Percentiles rank a stretch among this genome's conserved stretches.
phyloP scores from a whole-genome alignment of 2,113 vertebrate species.

The Corythaeola cristata region DNA sequence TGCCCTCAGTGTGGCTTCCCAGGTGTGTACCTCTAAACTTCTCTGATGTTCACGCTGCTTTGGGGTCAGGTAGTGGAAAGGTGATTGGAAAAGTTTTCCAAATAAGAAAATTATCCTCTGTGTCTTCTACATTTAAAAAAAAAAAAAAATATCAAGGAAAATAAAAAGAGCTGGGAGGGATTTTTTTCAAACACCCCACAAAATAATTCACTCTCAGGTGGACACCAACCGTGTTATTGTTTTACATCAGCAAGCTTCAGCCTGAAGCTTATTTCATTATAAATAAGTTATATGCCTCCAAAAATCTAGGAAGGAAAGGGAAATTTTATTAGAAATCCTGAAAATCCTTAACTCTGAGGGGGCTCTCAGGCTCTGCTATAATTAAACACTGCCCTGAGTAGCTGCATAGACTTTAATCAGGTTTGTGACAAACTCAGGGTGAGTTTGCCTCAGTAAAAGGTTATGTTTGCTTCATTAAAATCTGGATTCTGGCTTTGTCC shows the following conservation, averaged over 20 bases:
- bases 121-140: neutral
- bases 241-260: neutral
- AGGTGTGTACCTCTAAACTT: neutral
- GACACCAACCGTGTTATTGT: rapidly evolving
- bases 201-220: neutral
- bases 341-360: neutral
- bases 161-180: neutral
- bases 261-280: neutral
- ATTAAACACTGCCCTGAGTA: neutral
- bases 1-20: neutral
- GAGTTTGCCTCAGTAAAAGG: neutral
- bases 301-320: neutral
- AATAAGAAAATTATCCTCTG: neutral
- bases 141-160: neutral
- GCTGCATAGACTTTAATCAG: neutral
- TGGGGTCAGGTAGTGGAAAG: neutral
- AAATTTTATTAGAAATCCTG: neutral
- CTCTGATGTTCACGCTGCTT: rapidly evolving
- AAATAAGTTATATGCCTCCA: neutral
- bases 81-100: neutral
- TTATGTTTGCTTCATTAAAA: conserved; percentile 45
- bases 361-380: neutral
- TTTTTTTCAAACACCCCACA: neutral
- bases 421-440: neutral
- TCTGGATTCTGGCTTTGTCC: neutral